Conservation (phyloP, 1,140 invertebrate species). For the Cryptotermes secundus region DNA sequence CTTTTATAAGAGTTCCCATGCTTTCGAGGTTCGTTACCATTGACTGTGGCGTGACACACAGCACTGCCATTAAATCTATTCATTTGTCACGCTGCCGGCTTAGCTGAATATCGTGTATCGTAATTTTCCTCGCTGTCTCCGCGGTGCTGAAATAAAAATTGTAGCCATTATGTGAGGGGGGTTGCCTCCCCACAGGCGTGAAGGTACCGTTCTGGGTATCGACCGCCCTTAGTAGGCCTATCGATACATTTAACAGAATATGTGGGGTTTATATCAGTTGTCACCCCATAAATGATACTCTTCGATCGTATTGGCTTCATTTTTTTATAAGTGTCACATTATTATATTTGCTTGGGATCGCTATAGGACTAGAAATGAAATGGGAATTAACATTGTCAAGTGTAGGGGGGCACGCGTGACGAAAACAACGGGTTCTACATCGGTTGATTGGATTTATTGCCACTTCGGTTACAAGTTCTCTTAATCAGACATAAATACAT, state of each 20-base stretch:
- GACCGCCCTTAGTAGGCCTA: not conserved
- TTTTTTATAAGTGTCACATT: too few relatives aligned
- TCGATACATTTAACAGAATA: not conserved
- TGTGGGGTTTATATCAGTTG: not conserved
- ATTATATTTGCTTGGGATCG: too few relatives aligned
- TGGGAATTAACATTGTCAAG: too few relatives aligned
- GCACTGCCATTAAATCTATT: not conserved
- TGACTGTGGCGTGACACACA: not conserved
- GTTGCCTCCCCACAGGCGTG: not conserved
- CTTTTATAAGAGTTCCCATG: too few relatives aligned
- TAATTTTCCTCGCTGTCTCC: not conserved
- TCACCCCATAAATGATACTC: not conserved
- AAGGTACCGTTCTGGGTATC: not conserved
- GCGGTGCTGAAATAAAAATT: not conserved
- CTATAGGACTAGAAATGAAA: too few relatives aligned
- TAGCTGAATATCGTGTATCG: not conserved
- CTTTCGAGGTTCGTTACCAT: too few relatives aligned
- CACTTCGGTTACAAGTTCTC: too few relatives aligned
- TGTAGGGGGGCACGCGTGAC: too few relatives aligned
- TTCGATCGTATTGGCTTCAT: too few relatives aligned
- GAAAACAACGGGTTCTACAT: too few relatives aligned
- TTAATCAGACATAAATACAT: too few relatives aligned
- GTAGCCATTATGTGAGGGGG: not conserved
- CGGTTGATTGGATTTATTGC: too few relatives aligned
- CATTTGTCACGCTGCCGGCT: not conserved